Evolutionary conservation across 2,797 vertebrate species (phyloP).

Genomic region (Hephaestus fuliginosus): DNA sequence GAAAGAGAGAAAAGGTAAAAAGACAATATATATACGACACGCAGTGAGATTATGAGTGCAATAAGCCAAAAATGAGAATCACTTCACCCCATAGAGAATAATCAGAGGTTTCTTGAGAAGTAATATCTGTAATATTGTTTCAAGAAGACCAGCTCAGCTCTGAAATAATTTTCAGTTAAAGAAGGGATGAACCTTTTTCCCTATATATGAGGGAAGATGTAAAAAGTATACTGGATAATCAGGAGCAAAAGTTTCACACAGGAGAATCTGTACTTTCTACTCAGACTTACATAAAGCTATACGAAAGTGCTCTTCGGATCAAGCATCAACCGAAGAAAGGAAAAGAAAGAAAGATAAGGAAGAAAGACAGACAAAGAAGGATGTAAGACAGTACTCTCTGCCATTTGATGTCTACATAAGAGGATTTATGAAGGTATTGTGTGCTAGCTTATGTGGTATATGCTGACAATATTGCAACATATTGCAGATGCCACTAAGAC

Average conservation of each 20-base stretch:
- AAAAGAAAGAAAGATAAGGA: constrained; percentile 15
- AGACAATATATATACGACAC: constrained; percentile 85
- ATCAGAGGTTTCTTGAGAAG: constrained; percentile 81
- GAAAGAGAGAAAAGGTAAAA: constrained; percentile 81
- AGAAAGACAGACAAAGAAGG: constrained; percentile 13
- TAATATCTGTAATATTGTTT: constrained; percentile 84
- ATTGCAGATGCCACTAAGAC: constrained; percentile 60
- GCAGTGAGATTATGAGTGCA: constrained; percentile 80
- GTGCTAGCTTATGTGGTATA: constrained; percentile 61
- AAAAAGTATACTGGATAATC: constrained; percentile 42
- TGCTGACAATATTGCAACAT: constrained; percentile 69
- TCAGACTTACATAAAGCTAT: constrained; percentile 6
- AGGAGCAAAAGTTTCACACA: constrained; percentile 50
- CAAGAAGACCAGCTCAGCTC: constrained; percentile 71
- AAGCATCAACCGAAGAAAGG: not conserved
- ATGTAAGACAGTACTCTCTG: constrained; percentile 5
- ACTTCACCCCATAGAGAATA: constrained; percentile 82
- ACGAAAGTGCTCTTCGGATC: constrained; percentile 2
- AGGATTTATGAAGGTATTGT: constrained; percentile 64
- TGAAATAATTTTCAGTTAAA: constrained; percentile 65
- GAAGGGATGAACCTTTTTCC: constrained; percentile 44
- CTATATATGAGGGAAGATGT: constrained; percentile 42
- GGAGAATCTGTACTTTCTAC: constrained; percentile 13
- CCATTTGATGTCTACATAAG: constrained; percentile 38
- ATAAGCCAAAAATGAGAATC: constrained; percentile 84